Evolutionary conservation across 2,888 invertebrate species (phyloP), one percentile per base, ranked within the genome.

Genomic region (Rhagonycha fulva): DNA sequence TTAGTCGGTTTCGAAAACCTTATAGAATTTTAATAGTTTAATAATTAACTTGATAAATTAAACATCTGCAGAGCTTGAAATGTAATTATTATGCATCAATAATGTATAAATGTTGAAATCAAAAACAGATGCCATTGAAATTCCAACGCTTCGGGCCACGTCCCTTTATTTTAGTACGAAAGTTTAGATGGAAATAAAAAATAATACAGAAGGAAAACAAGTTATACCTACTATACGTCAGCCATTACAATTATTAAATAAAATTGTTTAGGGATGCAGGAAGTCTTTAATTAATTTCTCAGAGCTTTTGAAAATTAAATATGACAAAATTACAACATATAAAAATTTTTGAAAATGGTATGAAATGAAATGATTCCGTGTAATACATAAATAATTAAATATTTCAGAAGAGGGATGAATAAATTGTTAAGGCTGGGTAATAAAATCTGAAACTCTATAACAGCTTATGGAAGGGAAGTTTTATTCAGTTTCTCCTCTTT

Each of bases 401-500:
- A 47, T n/a, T 47, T 47, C 7, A n/a, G n/a, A 47, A 47, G 47
- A 2, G 47, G 12, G 47, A 47, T 47, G 47, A 47, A 47, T 47
- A 47, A 47, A n/a, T 47, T 47, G 47, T 47, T 47, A 47, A 47
- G 47, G n/a, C 47, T n/a, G 69, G 71, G 67, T 63, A 71, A 62
- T 66, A 72, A 71, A 77, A 74, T 74, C 77, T 69, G 77, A 77
- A 77, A 77, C 71, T 72, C 77, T 66, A 74, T 74, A 74, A 71
- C 47, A 47, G 47, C 74, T 74, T 76, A 76, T 76, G 72, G 62
- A 77, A 77, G 77, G 77, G 74, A 71, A 74, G 77, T 77, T 77
- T 77, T 77, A 77, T 77, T 77, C 69, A 71, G 72, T 77, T 77
- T 74, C 71, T 77, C 74, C 74, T 77, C 77, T 77, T 77, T 77